These are phyloP conservation scores for Xerus inauris DNA, from an alignment of 2,113 vertebrate species.

Conservation along the genomic window DNA sequence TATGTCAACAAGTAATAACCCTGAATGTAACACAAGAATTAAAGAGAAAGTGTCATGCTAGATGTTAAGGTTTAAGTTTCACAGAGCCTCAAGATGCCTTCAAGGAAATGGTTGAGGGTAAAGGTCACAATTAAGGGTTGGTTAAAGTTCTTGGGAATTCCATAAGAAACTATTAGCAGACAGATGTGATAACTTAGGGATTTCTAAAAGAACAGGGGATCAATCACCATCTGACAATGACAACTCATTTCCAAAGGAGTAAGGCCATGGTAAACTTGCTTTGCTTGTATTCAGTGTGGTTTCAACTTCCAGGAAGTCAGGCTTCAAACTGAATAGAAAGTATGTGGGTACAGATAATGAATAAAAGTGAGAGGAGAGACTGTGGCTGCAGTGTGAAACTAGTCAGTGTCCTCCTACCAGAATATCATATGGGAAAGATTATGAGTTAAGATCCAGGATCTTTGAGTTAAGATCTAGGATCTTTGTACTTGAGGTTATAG, in stretches of 20 bases:
- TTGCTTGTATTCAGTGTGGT: neutral
- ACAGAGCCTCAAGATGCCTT: slow-evolving; percentile 8
- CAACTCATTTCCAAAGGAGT: neutral
- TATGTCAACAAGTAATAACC: neutral
- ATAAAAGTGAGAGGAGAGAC: neutral
- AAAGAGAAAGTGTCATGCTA: neutral
- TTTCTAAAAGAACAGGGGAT: neutral
- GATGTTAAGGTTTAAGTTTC: neutral
- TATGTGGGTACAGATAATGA: neutral
- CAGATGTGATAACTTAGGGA: neutral
- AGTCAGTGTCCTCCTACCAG: neutral
- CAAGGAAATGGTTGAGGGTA: neutral
- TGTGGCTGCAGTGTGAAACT: neutral
- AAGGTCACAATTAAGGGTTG: neutral
- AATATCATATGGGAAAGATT: neutral
- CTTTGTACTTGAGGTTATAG: slow-evolving; percentile 7
- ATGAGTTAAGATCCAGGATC: neutral
- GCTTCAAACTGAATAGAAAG: slow-evolving; percentile 20
- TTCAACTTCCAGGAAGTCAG: slow-evolving; percentile 1
- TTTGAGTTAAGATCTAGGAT: neutral
- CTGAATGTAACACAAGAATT: neutral
- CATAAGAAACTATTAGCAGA: neutral
- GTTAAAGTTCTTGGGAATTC: neutral
- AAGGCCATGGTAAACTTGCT: neutral
- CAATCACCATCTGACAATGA: neutral